These are phyloP conservation scores for Syngnathus floridae DNA, from an alignment of 2,113 vertebrate species.

Conservation along the genomic window DNA sequence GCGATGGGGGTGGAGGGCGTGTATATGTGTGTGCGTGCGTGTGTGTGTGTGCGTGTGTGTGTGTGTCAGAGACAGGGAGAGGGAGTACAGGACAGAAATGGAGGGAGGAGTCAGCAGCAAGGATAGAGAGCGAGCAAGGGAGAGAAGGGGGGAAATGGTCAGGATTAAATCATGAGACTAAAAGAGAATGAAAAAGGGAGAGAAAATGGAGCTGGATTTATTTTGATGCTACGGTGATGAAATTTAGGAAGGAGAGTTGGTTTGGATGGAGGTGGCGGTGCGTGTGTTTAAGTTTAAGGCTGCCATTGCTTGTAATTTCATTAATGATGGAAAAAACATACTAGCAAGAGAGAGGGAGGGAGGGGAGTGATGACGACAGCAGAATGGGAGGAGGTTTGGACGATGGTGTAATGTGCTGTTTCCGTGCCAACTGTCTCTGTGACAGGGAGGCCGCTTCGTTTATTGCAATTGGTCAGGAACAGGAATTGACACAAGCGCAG, in stretches of 20 bases:
- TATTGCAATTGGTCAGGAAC: slow-evolving; percentile 61
- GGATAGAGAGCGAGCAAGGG: not conserved
- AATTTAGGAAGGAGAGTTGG: slow-evolving; percentile 24
- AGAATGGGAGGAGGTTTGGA: slow-evolving; percentile 65
- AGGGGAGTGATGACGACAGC: slow-evolving; percentile 61
- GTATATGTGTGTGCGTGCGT: slow-evolving; percentile 67
- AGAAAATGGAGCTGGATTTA: slow-evolving; percentile 26
- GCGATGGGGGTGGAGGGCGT: slow-evolving; percentile 76
- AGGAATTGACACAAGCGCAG: slow-evolving; percentile 51
- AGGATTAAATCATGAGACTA: slow-evolving; percentile 66
- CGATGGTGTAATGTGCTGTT: slow-evolving; percentile 73
- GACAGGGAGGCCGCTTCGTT: slow-evolving; percentile 70
- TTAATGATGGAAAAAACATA: slow-evolving; percentile 66
- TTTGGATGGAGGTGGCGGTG: slow-evolving; percentile 12
- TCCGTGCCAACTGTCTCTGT: slow-evolving; percentile 77
- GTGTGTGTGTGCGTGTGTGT: slow-evolving; percentile 60
- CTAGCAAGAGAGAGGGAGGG: slow-evolving; percentile 41
- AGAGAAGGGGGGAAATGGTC: slow-evolving; percentile 52
- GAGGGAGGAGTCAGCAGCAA: slow-evolving; percentile 61
- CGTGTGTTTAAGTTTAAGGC: slow-evolving; percentile 32
- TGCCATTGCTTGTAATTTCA: slow-evolving; percentile 68
- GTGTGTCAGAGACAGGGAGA: slow-evolving; percentile 50
- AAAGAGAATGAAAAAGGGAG: not conserved
- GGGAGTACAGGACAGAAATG: slow-evolving; percentile 60
- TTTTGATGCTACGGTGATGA: slow-evolving; percentile 38